A percentile compares a stretch with the other conserved stretches of the same genome.
phyloP scores from a whole-genome alignment of 2,113 vertebrate genomes.

The Microtus montanus region DNA sequence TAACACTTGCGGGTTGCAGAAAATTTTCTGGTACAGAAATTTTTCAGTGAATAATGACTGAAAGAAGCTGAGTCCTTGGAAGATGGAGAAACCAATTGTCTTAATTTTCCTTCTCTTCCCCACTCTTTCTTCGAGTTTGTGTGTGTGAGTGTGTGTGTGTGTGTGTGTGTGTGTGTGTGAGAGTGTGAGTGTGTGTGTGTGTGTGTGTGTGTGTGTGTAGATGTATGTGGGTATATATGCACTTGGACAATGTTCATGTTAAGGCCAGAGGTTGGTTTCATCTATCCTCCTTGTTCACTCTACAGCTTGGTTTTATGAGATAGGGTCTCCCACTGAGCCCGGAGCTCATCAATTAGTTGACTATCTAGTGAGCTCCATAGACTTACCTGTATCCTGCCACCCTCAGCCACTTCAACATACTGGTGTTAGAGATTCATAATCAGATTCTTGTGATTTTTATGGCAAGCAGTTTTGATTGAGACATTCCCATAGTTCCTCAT shows the following conservation, averaged over 20 bases:
- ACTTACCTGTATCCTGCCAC: background rate
- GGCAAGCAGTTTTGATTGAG: background rate
- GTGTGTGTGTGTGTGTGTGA: too few species aligned
- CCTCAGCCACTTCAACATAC: too few species aligned
- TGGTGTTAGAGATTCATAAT: background rate
- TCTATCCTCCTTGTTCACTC: background rate
- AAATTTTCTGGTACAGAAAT: background rate
- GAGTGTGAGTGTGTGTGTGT: too few species aligned
- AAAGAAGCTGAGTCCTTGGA: background rate
- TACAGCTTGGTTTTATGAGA: background rate
- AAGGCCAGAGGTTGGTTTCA: background rate
- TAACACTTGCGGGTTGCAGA: conserved; percentile 4
- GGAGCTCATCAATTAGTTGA: background rate
- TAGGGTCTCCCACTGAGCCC: background rate
- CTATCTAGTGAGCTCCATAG: background rate
- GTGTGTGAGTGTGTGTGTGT: too few species aligned
- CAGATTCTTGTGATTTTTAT: too few species aligned
- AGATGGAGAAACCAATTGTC: background rate
- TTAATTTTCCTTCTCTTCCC: background rate
- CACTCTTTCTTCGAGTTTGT: background rate
- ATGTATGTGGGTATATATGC: background rate
- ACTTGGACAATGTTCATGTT: background rate
- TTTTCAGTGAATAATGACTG: background rate
- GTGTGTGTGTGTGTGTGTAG: background rate
- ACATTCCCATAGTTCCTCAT: background rate